phyloP scores from a whole-genome alignment of 2,888 invertebrate genomes.

The Apamea sordens region DNA sequence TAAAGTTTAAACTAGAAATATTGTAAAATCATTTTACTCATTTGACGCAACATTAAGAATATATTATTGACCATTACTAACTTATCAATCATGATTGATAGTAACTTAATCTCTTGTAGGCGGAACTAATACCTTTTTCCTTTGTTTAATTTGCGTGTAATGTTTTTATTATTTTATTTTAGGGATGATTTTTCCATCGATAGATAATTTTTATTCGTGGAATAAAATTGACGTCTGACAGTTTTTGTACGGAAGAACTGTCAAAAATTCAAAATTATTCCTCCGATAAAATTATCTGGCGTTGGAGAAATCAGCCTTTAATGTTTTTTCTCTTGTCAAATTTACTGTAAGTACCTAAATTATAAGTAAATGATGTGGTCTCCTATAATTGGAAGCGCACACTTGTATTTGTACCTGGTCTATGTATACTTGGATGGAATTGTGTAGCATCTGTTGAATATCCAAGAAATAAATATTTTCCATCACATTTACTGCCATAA shows the following conservation, averaged over 20 bases:
- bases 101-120: no score
- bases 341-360: neutral
- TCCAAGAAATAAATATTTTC: neutral
- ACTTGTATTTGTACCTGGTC: neutral
- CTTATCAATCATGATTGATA: neutral
- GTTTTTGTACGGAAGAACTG: no score
- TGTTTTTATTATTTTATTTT: neutral
- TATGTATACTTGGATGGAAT: neutral
- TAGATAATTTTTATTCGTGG: no score
- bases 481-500: neutral
- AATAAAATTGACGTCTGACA: no score
- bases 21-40: slow-evolving; percentile 5
- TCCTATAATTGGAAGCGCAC: neutral
- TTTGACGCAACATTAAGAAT: neutral
- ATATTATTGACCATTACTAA: no score
- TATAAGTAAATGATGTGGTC: neutral
- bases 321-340: neutral
- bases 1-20: slow-evolving; percentile 13
- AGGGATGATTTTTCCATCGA: no score
- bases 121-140: neutral
- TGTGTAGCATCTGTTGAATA: neutral
- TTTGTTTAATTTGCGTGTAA: neutral
- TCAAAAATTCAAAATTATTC: no score
- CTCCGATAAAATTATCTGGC: no score
- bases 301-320: no score